These are phyloP conservation scores for Siderastrea siderea DNA, from an alignment of 92 coral and sea anemone species.

Conservation along the genomic window DNA sequence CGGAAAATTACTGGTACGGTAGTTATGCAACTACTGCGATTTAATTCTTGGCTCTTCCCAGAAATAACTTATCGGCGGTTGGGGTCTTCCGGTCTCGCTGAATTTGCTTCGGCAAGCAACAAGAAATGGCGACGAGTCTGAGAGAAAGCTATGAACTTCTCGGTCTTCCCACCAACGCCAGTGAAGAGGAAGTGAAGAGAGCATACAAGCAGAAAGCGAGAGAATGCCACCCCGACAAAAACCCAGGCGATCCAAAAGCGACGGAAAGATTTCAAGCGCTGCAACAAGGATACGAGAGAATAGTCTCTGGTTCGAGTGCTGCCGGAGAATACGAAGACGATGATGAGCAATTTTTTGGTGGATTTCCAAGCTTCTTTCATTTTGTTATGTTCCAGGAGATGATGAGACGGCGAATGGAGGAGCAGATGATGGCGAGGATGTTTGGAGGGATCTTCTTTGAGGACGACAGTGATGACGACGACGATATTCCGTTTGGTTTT, in stretches of 20 bases:
- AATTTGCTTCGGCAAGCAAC: background rate
- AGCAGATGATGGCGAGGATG: slow-evolving; percentile 46
- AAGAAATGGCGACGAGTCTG: slow-evolving; percentile 71
- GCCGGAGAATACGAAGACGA: slow-evolving; percentile 24
- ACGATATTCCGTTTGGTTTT: slow-evolving; percentile 41
- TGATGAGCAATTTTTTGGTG: slow-evolving; percentile 49
- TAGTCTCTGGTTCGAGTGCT: slow-evolving; percentile 44
- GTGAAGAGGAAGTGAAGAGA: slow-evolving; percentile 77
- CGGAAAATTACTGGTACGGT: no score
- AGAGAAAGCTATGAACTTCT: slow-evolving; percentile 76
- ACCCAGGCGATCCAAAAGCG: slow-evolving; percentile 73
- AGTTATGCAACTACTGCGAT: no score
- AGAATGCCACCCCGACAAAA: slow-evolving; percentile 88
- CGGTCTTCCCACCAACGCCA: slow-evolving; percentile 72
- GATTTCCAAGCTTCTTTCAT: slow-evolving; percentile 45
- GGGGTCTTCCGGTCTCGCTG: background rate
- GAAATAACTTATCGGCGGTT: background rate
- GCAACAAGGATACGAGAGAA: slow-evolving; percentile 74
- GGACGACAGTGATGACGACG: slow-evolving; percentile 61
- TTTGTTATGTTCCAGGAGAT: slow-evolving; percentile 51
- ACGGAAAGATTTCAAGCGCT: slow-evolving; percentile 77
- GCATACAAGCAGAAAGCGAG: slow-evolving; percentile 85
- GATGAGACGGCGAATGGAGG: slow-evolving; percentile 57
- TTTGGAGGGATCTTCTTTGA: slow-evolving; percentile 56
- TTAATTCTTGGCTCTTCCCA: no score